These are phyloP conservation scores for Campylorhamphus procurvoides DNA, from an alignment of 2,113 vertebrate genomes.

Conservation along the genomic window DNA sequence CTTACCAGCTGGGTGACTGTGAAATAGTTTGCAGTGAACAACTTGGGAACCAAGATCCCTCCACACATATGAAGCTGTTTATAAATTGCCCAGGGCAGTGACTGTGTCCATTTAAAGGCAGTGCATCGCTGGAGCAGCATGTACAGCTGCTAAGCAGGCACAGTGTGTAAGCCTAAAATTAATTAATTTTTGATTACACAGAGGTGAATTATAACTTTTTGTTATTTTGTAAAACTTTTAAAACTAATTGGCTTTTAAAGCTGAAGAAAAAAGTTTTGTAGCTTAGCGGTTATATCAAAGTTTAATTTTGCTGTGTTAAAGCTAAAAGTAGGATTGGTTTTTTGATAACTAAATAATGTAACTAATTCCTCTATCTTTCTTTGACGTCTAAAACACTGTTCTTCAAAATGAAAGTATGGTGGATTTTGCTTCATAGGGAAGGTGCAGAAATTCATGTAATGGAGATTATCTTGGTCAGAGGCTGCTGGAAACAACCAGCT, in stretches of 20 bases:
- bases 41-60: neutral
- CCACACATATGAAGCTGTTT: neutral
- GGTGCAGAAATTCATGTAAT: neutral
- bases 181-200: neutral
- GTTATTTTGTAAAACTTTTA: neutral
- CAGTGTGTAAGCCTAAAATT: neutral
- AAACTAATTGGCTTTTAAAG: neutral
- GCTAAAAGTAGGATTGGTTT: neutral
- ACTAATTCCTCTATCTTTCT: neutral
- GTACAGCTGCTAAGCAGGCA: neutral
- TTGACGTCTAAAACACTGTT: neutral
- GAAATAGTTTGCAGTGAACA: neutral
- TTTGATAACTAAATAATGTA: neutral
- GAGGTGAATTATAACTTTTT: neutral
- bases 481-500: neutral
- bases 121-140: neutral
- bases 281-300: neutral
- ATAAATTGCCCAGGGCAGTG: neutral
- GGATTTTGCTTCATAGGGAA: neutral
- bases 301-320: neutral
- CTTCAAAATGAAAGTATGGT: neutral
- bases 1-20: neutral
- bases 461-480: neutral
- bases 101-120: neutral
- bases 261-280: neutral